These are phyloP conservation scores for Fregata magnificens DNA, from an alignment of 2,113 vertebrate genomes.

Conservation along the genomic window DNA sequence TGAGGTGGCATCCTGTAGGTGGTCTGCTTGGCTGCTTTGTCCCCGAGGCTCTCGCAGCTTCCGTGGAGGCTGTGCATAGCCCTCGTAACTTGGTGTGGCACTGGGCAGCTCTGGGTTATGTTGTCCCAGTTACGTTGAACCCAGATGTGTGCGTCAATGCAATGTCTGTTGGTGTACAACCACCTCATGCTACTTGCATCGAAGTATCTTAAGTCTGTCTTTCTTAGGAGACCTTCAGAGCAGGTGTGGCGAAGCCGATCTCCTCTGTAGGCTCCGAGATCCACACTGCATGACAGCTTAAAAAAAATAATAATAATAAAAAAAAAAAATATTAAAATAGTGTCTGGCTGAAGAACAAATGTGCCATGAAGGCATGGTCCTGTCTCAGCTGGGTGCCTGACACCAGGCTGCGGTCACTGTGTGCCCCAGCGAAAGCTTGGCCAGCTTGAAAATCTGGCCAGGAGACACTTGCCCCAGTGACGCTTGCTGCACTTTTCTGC, in stretches of 20 bases:
- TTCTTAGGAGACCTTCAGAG: neutral
- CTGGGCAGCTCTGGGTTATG: neutral
- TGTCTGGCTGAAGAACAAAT: rapidly evolving
- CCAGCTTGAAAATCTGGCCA: neutral
- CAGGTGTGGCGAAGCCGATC: too few species aligned
- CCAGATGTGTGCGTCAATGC: rapidly evolving
- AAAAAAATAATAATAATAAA: too few species aligned
- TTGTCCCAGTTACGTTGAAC: neutral
- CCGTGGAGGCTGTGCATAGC: neutral
- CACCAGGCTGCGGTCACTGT: rapidly evolving
- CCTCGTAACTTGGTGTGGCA: neutral
- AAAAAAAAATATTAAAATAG: neutral
- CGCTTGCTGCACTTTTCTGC: neutral
- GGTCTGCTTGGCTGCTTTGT: too few species aligned
- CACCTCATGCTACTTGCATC: rapidly evolving
- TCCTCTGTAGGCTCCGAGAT: neutral
- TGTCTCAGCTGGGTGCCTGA: neutral
- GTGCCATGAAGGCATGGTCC: neutral
- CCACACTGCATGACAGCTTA: rapidly evolving
- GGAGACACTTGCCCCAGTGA: neutral
- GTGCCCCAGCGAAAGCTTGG: neutral
- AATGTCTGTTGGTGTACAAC: rapidly evolving
- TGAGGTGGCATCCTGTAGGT: neutral
- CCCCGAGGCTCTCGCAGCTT: too few species aligned
- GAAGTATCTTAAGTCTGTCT: neutral